Percentiles rank a stretch among this genome's conserved stretches.
Evolutionary conservation across 2,113 vertebrate genomes (phyloP).

Genomic region (Pleuronectes platessa): DNA sequence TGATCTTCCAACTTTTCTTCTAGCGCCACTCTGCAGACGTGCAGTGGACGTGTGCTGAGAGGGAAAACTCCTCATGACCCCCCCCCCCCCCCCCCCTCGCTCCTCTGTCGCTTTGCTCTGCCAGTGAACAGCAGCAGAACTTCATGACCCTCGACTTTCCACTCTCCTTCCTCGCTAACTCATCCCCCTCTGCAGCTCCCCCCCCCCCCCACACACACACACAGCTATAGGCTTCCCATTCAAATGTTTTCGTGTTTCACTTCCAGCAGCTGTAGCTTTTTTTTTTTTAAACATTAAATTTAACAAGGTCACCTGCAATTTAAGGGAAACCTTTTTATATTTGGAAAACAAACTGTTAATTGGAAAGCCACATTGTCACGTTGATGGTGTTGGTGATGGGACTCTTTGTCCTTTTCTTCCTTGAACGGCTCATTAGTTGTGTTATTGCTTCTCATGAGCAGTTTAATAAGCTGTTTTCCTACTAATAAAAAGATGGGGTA

Average conservation of each 20-base stretch:
- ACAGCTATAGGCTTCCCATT: not conserved
- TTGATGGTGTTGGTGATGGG: not conserved
- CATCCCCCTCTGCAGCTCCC: not conserved
- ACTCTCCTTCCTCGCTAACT: not conserved
- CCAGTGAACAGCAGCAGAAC: not conserved
- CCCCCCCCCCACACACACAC: not conserved
- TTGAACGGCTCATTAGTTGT: conserved; percentile 32
- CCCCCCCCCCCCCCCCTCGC: no score
- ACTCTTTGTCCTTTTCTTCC: conserved; percentile 3
- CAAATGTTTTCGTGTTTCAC: not conserved
- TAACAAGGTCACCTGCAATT: not conserved
- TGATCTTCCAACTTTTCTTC: no score
- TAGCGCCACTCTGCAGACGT: no score
- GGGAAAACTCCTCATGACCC: no score
- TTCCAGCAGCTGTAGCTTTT: not conserved
- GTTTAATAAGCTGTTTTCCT: conserved; percentile 20
- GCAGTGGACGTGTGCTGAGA: no score
- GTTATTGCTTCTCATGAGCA: conserved; percentile 35
- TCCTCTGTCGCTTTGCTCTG: no score
- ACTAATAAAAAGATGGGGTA: not conserved
- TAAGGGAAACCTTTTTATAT: not conserved
- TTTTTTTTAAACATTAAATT: not conserved
- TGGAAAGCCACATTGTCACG: not conserved
- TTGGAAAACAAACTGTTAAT: not conserved
- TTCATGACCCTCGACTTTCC: not conserved